These are phyloP conservation scores for Polyergus mexicanus DNA, from an alignment of 1,140 invertebrate species.

Conservation along the genomic window DNA sequence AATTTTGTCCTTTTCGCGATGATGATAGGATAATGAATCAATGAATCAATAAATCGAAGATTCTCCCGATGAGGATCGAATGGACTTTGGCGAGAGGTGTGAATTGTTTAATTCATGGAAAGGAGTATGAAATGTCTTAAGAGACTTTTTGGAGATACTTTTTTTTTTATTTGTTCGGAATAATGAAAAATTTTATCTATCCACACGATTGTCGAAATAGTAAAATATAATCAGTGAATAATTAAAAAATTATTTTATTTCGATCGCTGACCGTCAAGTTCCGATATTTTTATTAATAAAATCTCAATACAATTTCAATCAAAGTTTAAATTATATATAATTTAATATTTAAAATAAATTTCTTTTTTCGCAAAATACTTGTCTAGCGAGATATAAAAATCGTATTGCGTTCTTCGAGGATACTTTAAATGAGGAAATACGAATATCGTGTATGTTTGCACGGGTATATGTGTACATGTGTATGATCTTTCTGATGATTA, in stretches of 20 bases:
- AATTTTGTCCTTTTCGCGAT: constrained; percentile 6
- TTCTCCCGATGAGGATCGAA: not conserved
- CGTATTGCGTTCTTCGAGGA: not conserved
- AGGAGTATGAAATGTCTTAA: not conserved
- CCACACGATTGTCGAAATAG: constrained; percentile 19
- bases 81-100: not conserved
- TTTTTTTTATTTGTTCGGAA: not conserved
- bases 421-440: not conserved
- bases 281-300: not conserved
- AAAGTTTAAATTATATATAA: not conserved
- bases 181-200: constrained; percentile 9
- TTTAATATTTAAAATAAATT: not conserved
- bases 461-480: too few relatives aligned
- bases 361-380: not conserved
- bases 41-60: not conserved
- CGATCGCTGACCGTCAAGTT: constrained; percentile 6
- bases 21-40: constrained; percentile 4
- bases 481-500: constrained; percentile 12
- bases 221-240: constrained; percentile 16
- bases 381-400: not conserved
- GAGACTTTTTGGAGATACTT: not conserved
- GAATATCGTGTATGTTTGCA: not conserved
- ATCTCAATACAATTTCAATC: not conserved
- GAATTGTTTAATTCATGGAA: not conserved
- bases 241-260: not conserved